These are phyloP conservation scores for Cynodonichthys magdalenae DNA, from an alignment of 2,797 vertebrate genomes.

Conservation along the genomic window DNA sequence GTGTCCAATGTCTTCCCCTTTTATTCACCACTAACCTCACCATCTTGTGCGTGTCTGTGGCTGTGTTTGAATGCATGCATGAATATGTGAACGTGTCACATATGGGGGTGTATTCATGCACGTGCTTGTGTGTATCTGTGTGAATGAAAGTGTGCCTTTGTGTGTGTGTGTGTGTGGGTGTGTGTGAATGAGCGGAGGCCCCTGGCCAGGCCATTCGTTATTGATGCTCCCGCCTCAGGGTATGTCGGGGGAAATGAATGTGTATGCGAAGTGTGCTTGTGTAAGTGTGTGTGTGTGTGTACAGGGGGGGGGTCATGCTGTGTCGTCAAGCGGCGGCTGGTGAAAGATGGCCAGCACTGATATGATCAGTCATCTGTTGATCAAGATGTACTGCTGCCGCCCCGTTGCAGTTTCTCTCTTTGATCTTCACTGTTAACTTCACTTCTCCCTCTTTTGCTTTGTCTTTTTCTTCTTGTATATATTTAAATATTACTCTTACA, in stretches of 20 bases:
- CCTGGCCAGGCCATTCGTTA: conserved; percentile 86
- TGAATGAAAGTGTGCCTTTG: conserved; percentile 26
- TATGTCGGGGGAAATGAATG: conserved; percentile 86
- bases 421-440: conserved; percentile 59
- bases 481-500: conserved; percentile 11
- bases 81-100: conserved; percentile 59
- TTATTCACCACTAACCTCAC: conserved; percentile 48
- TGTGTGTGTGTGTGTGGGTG: conserved; percentile 69
- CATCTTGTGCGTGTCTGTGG: conserved; percentile 40
- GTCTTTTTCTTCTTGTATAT: neutral
- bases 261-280: conserved; percentile 39
- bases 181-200: conserved; percentile 80
- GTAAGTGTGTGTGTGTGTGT: conserved; percentile 34
- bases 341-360: conserved; percentile 93
- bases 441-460: conserved; percentile 38
- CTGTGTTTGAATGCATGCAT: conserved; percentile 56
- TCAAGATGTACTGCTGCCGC: conserved; percentile 93
- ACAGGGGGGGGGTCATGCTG: conserved; percentile 74
- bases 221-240: conserved; percentile 96
- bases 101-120: conserved; percentile 48
- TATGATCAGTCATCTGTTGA: conserved; percentile 99
- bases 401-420: conserved; percentile 53
- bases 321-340: conserved; percentile 95
- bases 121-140: conserved; percentile 34
- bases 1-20: conserved; percentile 41